Percentiles rank a stretch among this genome's conserved stretches.
phyloP scores from a whole-genome alignment of 2,888 invertebrate genomes.

The Diadegma fenestrale region DNA sequence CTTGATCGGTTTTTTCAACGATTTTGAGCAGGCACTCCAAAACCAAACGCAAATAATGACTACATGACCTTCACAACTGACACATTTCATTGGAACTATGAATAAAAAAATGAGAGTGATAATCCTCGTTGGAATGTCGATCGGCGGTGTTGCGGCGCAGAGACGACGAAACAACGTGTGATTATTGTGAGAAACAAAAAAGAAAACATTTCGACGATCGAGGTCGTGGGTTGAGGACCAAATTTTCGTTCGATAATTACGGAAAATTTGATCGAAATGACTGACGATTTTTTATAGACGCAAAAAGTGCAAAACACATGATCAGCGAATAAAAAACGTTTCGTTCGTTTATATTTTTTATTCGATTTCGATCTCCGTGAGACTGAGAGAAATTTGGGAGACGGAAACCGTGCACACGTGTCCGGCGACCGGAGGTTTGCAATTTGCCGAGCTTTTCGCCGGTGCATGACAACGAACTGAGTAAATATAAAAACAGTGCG shows the following conservation, averaged over 20 bases:
- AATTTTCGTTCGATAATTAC: slow-evolving; percentile 9
- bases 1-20: not conserved
- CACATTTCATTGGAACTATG: not conserved
- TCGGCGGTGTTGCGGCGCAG: not conserved
- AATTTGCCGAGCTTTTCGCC: not conserved
- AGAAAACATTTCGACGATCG: not conserved
- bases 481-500: slow-evolving; percentile 9
- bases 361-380: not conserved
- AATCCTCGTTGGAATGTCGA: not conserved
- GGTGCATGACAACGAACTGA: slow-evolving; percentile 8
- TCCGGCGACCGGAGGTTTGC: not conserved
- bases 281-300: too few species aligned
- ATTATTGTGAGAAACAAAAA: slow-evolving; percentile 3
- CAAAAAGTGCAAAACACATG: slow-evolving; percentile 9
- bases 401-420: slow-evolving; percentile 43
- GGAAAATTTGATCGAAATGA: slow-evolving; percentile 12
- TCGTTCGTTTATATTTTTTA: not conserved
- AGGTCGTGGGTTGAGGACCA: not conserved
- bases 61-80: not conserved
- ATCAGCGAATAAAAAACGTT: not conserved
- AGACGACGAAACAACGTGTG: not conserved
- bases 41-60: not conserved
- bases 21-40: not conserved
- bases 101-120: slow-evolving; percentile 8
- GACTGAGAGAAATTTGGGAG: not conserved